These are phyloP conservation scores for Drosophila carrolli DNA, from an alignment of 1,140 invertebrate species.

Conservation along the genomic window DNA sequence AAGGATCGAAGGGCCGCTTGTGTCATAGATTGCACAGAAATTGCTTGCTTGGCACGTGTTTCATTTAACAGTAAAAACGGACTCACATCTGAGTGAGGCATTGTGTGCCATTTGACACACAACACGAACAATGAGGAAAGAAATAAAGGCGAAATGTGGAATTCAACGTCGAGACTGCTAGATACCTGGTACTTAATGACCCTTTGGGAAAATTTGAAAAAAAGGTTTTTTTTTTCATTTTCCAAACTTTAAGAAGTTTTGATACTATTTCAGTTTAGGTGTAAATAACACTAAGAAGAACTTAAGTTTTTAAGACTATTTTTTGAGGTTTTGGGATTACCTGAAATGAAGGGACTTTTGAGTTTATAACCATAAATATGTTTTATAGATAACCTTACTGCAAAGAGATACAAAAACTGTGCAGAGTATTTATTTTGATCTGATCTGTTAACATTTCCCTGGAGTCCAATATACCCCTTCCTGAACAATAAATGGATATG, in stretches of 20 bases:
- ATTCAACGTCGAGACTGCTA: not conserved
- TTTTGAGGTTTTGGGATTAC: too few species aligned
- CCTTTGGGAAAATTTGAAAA: too few species aligned
- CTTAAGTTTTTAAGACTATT: too few species aligned
- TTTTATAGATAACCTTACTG: too few species aligned
- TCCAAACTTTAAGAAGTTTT: too few species aligned
- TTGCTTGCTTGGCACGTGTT: constrained; percentile 81
- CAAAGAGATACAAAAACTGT: too few species aligned
- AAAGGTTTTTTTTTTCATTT: too few species aligned
- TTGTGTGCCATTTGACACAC: constrained; percentile 58
- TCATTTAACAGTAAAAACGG: constrained; percentile 77
- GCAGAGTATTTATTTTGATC: too few species aligned
- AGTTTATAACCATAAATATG: too few species aligned
- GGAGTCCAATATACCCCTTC: not conserved
- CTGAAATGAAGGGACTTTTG: too few species aligned
- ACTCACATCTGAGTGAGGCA: constrained; percentile 53
- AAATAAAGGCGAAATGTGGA: not conserved
- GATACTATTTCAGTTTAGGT: too few species aligned
- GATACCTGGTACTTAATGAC: not conserved
- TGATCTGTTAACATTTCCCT: not conserved
- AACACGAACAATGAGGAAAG: constrained; percentile 18
- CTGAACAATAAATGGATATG: not conserved
- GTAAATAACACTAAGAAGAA: too few species aligned
- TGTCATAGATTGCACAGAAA: constrained; percentile 74
- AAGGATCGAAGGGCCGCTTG: constrained; percentile 43